phyloP scores from a whole-genome alignment of 2,888 invertebrate species.

The Petrolisthes manimaculis region DNA sequence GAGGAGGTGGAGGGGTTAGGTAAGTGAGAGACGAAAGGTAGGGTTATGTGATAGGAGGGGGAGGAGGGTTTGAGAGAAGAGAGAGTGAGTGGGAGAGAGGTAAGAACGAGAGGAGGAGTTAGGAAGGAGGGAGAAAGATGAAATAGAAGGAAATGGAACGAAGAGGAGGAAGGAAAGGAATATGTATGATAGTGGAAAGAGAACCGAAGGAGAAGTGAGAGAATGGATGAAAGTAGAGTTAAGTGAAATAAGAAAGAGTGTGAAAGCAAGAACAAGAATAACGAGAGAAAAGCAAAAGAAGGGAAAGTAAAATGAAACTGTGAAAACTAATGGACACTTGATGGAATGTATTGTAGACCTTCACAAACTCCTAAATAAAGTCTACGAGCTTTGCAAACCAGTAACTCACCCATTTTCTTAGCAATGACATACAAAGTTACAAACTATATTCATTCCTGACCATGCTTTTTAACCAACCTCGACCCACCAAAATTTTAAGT shows the following conservation, averaged over 20 bases:
- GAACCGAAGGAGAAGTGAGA: not conserved
- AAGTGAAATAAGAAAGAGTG: not conserved
- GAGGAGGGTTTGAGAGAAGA: not conserved
- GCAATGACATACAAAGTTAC: too few relatives aligned
- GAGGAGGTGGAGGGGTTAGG: conserved; percentile 12
- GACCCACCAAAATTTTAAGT: too few relatives aligned
- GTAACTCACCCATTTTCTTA: too few relatives aligned
- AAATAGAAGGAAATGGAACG: not conserved
- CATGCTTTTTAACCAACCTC: too few relatives aligned
- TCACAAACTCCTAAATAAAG: too few relatives aligned
- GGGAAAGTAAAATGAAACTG: not conserved
- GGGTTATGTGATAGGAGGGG: not conserved
- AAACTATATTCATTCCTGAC: too few relatives aligned
- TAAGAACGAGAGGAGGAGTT: not conserved
- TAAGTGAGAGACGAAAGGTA: not conserved
- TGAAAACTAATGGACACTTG: too few relatives aligned
- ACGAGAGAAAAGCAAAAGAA: not conserved
- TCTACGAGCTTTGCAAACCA: too few relatives aligned
- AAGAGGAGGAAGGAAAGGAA: conserved; percentile 9
- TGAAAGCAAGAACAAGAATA: not conserved
- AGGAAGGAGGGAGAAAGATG: not conserved
- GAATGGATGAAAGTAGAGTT: not conserved
- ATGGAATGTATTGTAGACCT: too few relatives aligned
- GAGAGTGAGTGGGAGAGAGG: too few relatives aligned
- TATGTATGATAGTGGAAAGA: not conserved